Conservation (phyloP, 2,113 vertebrate genomes). For the Grus americana region DNA sequence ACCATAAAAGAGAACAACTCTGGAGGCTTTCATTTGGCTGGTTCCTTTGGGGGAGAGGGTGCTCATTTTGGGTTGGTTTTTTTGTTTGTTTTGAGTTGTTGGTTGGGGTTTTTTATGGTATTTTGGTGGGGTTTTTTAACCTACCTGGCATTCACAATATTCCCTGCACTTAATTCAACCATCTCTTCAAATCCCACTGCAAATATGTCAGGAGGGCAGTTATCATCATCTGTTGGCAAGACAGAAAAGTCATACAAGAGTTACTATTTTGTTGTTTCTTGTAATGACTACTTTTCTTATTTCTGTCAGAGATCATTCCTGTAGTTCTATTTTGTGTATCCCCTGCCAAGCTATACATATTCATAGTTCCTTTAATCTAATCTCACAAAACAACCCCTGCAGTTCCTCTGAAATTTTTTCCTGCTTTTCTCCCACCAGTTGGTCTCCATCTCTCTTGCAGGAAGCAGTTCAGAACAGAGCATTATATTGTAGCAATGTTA, state of each 20-base stretch:
- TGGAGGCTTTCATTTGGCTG: not conserved
- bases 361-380: slow-evolving; percentile 54
- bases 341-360: slow-evolving; percentile 42
- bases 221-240: slow-evolving; percentile 65
- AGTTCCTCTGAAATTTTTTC: slow-evolving; percentile 22
- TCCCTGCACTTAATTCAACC: slow-evolving; percentile 83
- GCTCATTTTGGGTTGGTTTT: not conserved
- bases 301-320: slow-evolving; percentile 31
- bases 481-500: not conserved
- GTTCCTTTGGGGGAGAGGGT: not conserved
- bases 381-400: slow-evolving; percentile 51
- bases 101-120: not conserved
- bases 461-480: slow-evolving; percentile 6
- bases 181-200: slow-evolving; percentile 86
- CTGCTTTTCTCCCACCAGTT: slow-evolving; percentile 29
- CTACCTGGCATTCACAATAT: slow-evolving; percentile 84
- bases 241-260: not conserved
- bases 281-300: slow-evolving; percentile 2
- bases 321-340: not conserved
- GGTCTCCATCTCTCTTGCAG: slow-evolving; percentile 25
- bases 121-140: not conserved
- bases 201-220: slow-evolving; percentile 78
- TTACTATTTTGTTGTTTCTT: slow-evolving; percentile 6
- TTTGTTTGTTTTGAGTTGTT: not conserved
- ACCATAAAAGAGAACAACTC: not conserved